Evolutionary conservation across 2,797 vertebrate species (phyloP).

Genomic region (Mareca strepera): DNA sequence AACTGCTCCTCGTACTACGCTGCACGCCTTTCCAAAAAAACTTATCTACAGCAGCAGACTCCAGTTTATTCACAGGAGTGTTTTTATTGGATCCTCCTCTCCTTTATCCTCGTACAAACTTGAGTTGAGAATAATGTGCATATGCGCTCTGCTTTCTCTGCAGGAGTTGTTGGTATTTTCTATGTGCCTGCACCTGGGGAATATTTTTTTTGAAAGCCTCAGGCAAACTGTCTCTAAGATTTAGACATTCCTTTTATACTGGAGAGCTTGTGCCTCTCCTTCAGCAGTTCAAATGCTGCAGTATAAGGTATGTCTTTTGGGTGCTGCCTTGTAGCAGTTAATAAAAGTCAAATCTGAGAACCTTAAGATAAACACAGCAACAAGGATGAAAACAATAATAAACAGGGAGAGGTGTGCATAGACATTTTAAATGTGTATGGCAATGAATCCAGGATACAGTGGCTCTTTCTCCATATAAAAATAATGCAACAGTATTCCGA

Average conservation of each 20-base stretch:
- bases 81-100: constrained; percentile 8
- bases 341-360: not conserved
- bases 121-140: not conserved
- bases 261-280: not conserved
- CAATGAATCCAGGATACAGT: not conserved
- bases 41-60: not conserved
- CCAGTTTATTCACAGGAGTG: not conserved
- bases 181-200: not conserved
- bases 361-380: not conserved
- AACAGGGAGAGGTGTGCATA: not conserved
- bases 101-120: not conserved
- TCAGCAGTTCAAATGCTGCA: constrained; percentile 4
- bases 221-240: constrained; percentile 22
- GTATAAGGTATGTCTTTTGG: not conserved
- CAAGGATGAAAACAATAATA: not conserved
- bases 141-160: not conserved
- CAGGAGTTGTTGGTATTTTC: not conserved
- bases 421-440: not conserved
- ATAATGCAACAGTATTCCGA: not conserved
- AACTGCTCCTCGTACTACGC: not conserved
- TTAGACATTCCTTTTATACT: not conserved
- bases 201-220: constrained; percentile 5
- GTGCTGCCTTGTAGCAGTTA: not conserved
- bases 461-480: not conserved
- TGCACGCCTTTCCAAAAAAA: not conserved